Conservation (phyloP, 2,888 invertebrate species). For the Mactromeris polynyma region DNA sequence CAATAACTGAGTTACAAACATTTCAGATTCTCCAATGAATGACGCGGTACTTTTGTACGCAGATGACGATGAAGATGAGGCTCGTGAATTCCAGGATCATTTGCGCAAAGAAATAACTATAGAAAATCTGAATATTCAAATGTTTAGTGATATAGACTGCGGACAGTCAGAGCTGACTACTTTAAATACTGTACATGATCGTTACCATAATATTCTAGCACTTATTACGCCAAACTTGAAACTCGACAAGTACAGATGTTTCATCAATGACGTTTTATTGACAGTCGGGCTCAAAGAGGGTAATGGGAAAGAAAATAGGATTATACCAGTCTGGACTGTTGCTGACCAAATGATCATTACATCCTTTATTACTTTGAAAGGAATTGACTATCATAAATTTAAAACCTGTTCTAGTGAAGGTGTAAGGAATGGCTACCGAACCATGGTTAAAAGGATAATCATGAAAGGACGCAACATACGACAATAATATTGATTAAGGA, state of each 20-base stretch:
- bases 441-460: neutral
- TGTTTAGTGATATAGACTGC: conserved; percentile 14
- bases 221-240: conserved; percentile 5
- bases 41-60: neutral
- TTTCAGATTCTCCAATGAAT: neutral
- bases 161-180: conserved; percentile 9
- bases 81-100: conserved; percentile 8
- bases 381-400: conserved; percentile 17
- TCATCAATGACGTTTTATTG: conserved; percentile 7
- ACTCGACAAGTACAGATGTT: neutral
- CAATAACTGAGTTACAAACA: neutral
- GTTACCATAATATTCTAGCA: conserved; percentile 16
- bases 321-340: conserved; percentile 27
- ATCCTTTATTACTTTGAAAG: conserved; percentile 14
- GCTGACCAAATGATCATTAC: neutral
- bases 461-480: neutral
- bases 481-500: neutral
- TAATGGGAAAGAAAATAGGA: conserved; percentile 29
- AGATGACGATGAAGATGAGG: neutral
- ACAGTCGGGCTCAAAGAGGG: conserved; percentile 16
- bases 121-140: neutral
- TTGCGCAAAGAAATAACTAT: neutral
- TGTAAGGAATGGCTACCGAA: neutral
- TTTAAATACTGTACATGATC: conserved; percentile 10
- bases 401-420: neutral